Base-by-base conservation (phyloP, 2,888 invertebrate species). In the Lasioglossum marginatum region DNA sequence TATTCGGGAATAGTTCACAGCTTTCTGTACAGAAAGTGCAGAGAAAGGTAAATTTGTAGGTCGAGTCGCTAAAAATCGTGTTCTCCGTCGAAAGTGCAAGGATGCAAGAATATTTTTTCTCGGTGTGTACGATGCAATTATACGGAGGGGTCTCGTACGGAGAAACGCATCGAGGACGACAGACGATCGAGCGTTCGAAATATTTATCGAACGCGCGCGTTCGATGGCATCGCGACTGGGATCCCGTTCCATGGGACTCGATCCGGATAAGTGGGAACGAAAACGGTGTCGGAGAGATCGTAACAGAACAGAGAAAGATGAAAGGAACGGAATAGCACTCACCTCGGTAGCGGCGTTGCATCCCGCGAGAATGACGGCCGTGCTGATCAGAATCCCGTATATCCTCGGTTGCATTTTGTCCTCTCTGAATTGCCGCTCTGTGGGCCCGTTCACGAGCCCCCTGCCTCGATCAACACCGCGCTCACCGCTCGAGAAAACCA, bases 261-360 rank as follows among this genome's bases (percentile, higher is more conserved):
- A 31, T 23, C n/a, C 27, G 45, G 16, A 34, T 31, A 48, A 43
- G 14, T 48, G 37, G 23, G 10, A 34, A 14, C 74, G 23, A 23
- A 70, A 52, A 77, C n/a, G 31, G 23, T 37, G 85, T 78, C 80
- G 76, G 72, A 63, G 23, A 66, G 66, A 70, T 77, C n/a, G 76
- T 86, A 79, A 82, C 86, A 80, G 77, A 48, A 66, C 16, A 27
- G 79, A 80, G 72, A 71, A 75, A 52, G 52, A 78, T 75, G 70
- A 75, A 31, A 75, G 34, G 63, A 16, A 60, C 0, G 43, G 80
- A 57, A 60, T 37, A 68, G 75, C 60, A 96, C 97, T 97, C 96
- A 97, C 97, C 97, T 97, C 97, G 96, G 96, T 96, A 96, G 97
- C 97, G 96, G 97, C 96, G 96, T 97, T 97, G 96, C 97, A 97